A percentile compares a stretch with the other conserved stretches of the same genome.
Conservation (phyloP, 2,797 vertebrate species). For the Astyanax mexicanus region DNA sequence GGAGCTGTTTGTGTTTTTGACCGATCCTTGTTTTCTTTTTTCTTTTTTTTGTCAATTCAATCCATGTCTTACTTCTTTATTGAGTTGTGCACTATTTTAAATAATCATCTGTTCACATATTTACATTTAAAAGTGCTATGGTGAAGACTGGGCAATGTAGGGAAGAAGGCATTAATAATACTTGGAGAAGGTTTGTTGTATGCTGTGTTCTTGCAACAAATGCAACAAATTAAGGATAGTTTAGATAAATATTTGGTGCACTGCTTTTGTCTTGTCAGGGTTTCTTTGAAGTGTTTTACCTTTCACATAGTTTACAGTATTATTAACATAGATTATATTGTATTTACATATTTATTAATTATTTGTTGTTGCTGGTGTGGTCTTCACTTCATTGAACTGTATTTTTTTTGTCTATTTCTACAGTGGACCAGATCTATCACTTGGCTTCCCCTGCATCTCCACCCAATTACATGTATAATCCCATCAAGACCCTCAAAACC, state of each 20-base stretch:
- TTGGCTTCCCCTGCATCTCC: constrained; percentile 97
- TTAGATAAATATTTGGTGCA: no score
- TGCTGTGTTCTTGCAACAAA: no score
- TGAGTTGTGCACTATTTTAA: no score
- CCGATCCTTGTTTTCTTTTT: not conserved
- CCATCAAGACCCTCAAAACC: constrained; percentile 98
- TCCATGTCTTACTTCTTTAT: no score
- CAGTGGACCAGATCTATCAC: constrained; percentile 99
- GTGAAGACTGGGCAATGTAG: no score
- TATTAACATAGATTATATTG: not conserved
- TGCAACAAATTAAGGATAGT: no score
- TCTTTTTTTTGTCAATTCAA: not conserved
- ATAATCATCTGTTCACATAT: no score
- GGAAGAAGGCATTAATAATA: no score
- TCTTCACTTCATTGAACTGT: not conserved
- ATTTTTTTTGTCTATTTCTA: not conserved
- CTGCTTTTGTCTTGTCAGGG: no score
- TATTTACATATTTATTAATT: not conserved
- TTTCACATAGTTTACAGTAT: not conserved
- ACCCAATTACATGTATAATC: constrained; percentile 99
- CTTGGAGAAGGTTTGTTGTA: no score
- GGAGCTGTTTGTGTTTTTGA: not conserved
- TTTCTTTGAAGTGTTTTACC: no score
- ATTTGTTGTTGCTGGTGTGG: not conserved
- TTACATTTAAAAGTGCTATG: no score